Evolutionary conservation across 2,888 invertebrate species (phyloP).

Genomic region (Brachypalpus laphriformis): DNA sequence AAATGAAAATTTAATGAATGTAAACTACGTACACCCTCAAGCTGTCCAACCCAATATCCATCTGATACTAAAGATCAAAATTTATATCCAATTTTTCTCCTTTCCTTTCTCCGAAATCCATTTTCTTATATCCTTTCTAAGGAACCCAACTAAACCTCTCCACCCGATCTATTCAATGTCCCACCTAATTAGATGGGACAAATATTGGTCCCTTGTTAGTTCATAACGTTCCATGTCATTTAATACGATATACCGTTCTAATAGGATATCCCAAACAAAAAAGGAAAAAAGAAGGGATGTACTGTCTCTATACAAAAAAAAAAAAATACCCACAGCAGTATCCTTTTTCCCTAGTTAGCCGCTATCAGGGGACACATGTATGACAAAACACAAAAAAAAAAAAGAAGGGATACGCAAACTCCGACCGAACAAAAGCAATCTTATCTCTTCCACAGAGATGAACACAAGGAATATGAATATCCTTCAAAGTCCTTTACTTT

Average conservation of each 20-base stretch:
- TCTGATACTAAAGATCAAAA: constrained; percentile 34
- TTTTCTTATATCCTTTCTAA: constrained; percentile 2
- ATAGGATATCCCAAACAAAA: constrained; percentile 28
- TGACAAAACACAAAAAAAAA: constrained; percentile 10
- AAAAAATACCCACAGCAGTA: constrained; percentile 37
- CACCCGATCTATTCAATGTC: constrained; percentile 49
- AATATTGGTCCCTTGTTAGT: constrained; percentile 73
- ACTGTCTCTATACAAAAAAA: not conserved
- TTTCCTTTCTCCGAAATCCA: not conserved
- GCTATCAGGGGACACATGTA: constrained; percentile 50
- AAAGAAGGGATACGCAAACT: constrained; percentile 19
- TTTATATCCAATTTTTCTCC: constrained; percentile 24
- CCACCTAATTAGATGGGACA: constrained; percentile 69
- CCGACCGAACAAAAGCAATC: constrained; percentile 59
- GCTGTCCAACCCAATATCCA: not conserved
- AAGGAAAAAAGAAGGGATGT: not conserved
- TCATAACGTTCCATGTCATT: constrained; percentile 73
- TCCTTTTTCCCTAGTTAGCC: constrained; percentile 56
- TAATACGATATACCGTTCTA: constrained; percentile 67
- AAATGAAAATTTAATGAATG: constrained; percentile 51
- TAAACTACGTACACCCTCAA: not conserved
- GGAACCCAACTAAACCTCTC: constrained; percentile 12
- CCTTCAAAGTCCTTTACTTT: constrained; percentile 47
- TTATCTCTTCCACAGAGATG: constrained; percentile 71
- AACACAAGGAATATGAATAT: constrained; percentile 67